Evolutionary conservation across 2,888 invertebrate species (phyloP), one percentile per base, ranked within the genome.

Genomic region (Ptilodon capucinus): DNA sequence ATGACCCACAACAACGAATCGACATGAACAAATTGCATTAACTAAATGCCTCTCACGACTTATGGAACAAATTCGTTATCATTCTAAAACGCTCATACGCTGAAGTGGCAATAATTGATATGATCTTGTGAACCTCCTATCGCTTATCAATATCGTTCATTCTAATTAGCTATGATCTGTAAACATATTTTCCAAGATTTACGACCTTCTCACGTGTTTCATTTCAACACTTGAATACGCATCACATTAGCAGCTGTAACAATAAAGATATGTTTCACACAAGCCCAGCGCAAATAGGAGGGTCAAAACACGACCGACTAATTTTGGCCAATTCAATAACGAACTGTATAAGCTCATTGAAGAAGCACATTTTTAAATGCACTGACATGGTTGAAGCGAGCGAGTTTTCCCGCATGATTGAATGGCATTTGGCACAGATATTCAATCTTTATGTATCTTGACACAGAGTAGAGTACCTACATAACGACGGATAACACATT

Each of bases 1-100:
- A 55, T 68, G 63, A 67, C 67, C 64, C 64, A 66, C 68, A 74
- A 69, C 67, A 53, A 46, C 52, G 36, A 38, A 53, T 50, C 68
- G 73, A 73, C 71, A 65, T 63, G 64, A 68, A 79, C 66, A 72
- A 74, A 78, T 78, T 65, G 63, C 67, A 60, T 39, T 39, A 39
- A 39, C 39, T 46, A 56, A 67, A 66, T 68, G 64, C 64, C 58
- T 54, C 57, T 62, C 48, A 50, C 44, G 44, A 48, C 28, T 35
- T 41, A 35, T 48, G 46, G 52, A 34, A 52, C 51, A 47, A 50
- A 49, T 54, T 60, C 57, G 43, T 46, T 63, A 57, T 51, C 43
- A 44, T 51, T 35, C 14, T 9, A 18, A 17, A 17, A 17, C 35
- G 17, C 9, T 35, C 14, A 32, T 14, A 14, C 32, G n/a, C 17